Evolutionary conservation across 2,113 vertebrate genomes (phyloP).

Genomic region (Numenius arquata): DNA sequence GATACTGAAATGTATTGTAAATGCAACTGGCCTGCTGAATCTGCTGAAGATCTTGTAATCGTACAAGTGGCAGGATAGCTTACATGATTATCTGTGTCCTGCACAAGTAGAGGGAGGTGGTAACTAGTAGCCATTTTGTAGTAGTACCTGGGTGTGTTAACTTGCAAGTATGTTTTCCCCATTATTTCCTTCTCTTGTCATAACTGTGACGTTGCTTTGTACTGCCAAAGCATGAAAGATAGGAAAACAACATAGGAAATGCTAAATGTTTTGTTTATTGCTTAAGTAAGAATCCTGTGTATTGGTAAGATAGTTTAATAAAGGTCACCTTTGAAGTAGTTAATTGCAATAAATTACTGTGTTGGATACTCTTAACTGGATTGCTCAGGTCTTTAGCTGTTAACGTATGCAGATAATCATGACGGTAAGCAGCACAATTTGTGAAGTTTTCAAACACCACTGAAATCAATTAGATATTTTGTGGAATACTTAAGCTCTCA

Average conservation of each 20-base stretch:
- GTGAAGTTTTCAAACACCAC: constrained; percentile 24
- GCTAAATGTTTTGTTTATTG: background rate
- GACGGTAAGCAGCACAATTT: constrained; percentile 6
- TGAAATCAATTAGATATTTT: constrained; percentile 3
- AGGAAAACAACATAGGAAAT: background rate
- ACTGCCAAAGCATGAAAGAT: background rate
- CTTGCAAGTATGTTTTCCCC: background rate
- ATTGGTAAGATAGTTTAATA: constrained; percentile 8
- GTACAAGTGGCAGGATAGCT: accelerated
- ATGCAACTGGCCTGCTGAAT: accelerated
- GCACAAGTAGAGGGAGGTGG: background rate
- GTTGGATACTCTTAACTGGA: constrained; percentile 31
- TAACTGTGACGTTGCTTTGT: background rate
- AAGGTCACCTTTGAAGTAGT: constrained; percentile 54
- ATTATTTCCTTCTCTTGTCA: background rate
- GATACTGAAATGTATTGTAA: background rate
- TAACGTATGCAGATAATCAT: background rate
- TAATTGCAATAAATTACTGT: constrained; percentile 42
- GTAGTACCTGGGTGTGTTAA: background rate
- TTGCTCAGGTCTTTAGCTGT: background rate
- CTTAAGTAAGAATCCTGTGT: background rate
- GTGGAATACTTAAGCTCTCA: background rate
- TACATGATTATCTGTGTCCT: background rate
- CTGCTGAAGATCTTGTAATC: background rate
- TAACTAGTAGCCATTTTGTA: background rate